Evolutionary conservation across 1,140 invertebrate species (phyloP).

Genomic region (Aphaenogaster ashmeadi): DNA sequence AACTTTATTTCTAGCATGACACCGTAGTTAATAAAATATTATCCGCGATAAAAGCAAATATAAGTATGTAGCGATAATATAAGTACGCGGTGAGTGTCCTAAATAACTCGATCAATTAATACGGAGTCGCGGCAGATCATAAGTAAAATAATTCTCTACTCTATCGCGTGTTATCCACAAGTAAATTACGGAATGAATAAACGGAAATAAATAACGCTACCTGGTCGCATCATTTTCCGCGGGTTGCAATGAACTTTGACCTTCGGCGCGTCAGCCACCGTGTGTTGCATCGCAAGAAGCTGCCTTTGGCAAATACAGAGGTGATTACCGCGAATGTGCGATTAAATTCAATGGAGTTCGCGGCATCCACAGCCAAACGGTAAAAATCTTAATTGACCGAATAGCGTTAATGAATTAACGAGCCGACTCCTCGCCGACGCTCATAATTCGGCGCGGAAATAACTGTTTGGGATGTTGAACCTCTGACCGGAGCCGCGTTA

Average conservation of each 20-base stretch:
- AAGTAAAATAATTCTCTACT: constrained; percentile 21
- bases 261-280: constrained; percentile 22
- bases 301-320: constrained; percentile 13
- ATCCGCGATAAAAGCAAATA: neutral
- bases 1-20: constrained; percentile 2
- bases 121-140: neutral
- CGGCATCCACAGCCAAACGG: neutral
- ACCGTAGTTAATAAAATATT: constrained; percentile 12
- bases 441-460: constrained; percentile 58
- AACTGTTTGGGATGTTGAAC: constrained; percentile 47
- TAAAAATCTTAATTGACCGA: constrained; percentile 54
- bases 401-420: constrained; percentile 60
- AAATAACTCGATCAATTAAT: constrained; percentile 44
- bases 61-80: neutral
- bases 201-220: constrained; percentile 37
- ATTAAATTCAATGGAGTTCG: constrained; percentile 42
- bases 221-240: constrained; percentile 43
- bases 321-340: constrained; percentile 15
- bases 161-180: constrained; percentile 36
- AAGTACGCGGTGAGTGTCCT: neutral
- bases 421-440: neutral
- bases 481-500: neutral
- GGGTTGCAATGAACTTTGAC: constrained; percentile 44
- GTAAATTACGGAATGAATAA: constrained; percentile 42
- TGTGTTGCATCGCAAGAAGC: constrained; percentile 9